Conservation (phyloP, 2,888 invertebrate genomes). For the Tanytarsus gracilentus region DNA sequence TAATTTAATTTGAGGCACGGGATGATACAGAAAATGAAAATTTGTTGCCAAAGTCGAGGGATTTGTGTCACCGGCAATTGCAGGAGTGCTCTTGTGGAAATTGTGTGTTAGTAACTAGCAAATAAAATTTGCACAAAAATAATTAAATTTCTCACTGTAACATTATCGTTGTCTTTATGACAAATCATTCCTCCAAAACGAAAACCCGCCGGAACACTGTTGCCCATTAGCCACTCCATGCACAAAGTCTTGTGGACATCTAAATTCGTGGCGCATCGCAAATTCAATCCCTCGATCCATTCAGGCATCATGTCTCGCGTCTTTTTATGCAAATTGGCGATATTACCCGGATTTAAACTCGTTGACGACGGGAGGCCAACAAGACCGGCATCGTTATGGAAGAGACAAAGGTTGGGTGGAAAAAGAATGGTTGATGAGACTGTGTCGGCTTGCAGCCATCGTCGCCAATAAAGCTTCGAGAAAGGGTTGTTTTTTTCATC, state of each 20-base stretch:
- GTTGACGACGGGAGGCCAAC: too few species aligned
- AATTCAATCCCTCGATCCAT: slow-evolving; percentile 40
- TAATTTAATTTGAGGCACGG: slow-evolving; percentile 32
- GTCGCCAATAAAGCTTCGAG: too few species aligned
- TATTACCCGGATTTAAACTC: slow-evolving; percentile 41
- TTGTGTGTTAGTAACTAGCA: not conserved
- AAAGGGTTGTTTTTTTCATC: too few species aligned
- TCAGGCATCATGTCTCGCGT: slow-evolving; percentile 41
- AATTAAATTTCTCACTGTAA: slow-evolving; percentile 36
- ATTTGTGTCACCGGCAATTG: slow-evolving; percentile 40
- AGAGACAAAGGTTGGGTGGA: slow-evolving; percentile 6
- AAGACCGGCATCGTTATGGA: not conserved
- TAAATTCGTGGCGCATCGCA: slow-evolving; percentile 37
- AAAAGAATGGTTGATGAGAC: slow-evolving; percentile 5
- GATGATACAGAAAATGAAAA: slow-evolving; percentile 38
- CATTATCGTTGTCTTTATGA: slow-evolving; percentile 34
- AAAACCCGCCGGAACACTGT: slow-evolving; percentile 39
- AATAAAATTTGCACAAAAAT: not conserved
- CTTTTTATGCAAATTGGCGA: slow-evolving; percentile 38
- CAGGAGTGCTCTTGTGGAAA: slow-evolving; percentile 39
- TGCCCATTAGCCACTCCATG: slow-evolving; percentile 39
- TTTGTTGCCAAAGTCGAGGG: slow-evolving; percentile 40
- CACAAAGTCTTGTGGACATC: slow-evolving; percentile 38
- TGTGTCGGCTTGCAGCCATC: too few species aligned
- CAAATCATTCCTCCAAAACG: slow-evolving; percentile 40